These are phyloP conservation scores for Thryonomys swinderianus DNA, from an alignment of 2,113 vertebrate genomes.

Conservation along the genomic window DNA sequence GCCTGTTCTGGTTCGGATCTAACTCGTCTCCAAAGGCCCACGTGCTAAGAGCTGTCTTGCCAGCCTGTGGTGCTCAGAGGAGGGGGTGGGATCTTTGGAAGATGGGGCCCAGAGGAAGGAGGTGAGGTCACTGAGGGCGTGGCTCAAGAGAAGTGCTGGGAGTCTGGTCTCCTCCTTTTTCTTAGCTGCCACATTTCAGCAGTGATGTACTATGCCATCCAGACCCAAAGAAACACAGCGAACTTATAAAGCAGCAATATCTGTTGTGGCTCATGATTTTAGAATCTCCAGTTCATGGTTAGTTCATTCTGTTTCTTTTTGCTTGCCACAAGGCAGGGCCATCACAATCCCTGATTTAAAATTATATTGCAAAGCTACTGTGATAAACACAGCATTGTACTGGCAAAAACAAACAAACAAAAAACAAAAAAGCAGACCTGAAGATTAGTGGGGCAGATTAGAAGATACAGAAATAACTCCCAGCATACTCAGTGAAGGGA, in stretches of 20 bases:
- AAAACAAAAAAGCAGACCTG: too few species aligned
- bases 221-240: background rate
- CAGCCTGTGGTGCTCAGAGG: background rate
- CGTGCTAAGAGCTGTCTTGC: background rate
- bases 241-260: background rate
- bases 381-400: too few species aligned
- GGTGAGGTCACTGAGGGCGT: background rate
- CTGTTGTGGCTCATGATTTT: background rate
- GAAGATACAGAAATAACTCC: too few species aligned
- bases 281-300: background rate
- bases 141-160: too few species aligned
- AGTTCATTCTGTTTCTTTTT: background rate
- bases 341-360: too few species aligned
- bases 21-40: background rate
- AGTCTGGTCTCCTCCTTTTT: background rate
- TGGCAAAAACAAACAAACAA: too few species aligned
- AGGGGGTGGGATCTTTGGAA: background rate
- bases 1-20: background rate
- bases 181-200: too few species aligned
- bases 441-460: too few species aligned
- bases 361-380: too few species aligned
- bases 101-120: background rate
- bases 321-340: too few species aligned
- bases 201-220: background rate
- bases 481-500: too few species aligned